Percentiles rank a stretch among this genome's conserved stretches.
These are phyloP conservation scores for Mythimna loreyi DNA, from an alignment of 2,888 invertebrate species.

Conservation along the genomic window DNA sequence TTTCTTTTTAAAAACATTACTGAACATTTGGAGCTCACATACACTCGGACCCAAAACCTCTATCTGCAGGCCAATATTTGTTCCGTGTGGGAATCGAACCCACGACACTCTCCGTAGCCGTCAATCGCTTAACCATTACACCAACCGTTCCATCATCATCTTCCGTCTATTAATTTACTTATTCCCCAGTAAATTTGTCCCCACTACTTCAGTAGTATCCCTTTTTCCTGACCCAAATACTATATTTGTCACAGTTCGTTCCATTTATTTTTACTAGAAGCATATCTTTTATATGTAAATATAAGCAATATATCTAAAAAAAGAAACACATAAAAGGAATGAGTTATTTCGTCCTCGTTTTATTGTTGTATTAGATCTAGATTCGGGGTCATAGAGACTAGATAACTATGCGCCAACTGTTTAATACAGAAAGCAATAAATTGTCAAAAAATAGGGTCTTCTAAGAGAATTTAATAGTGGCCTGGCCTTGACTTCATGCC, in stretches of 20 bases:
- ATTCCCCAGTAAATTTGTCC: background rate
- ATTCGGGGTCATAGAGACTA: conserved; percentile 21
- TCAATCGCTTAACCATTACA: background rate
- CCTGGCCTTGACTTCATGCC: conserved; percentile 6
- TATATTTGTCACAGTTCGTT: conserved; percentile 22
- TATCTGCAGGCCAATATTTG: no score
- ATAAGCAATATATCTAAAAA: conserved; percentile 34
- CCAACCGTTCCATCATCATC: no score
- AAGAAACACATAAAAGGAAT: conserved; percentile 39
- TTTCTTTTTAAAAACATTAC: no score
- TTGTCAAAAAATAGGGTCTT: background rate
- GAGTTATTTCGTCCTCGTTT: conserved; percentile 34
- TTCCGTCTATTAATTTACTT: conserved; percentile 20
- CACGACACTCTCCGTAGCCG: no score
- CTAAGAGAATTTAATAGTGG: conserved; percentile 2
- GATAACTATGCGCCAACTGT: conserved; percentile 16
- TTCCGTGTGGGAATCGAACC: no score
- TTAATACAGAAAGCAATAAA: conserved; percentile 9
- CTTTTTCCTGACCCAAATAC: conserved; percentile 39
- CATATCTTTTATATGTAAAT: conserved; percentile 54
- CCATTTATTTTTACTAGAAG: conserved; percentile 27
- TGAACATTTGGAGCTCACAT: no score
- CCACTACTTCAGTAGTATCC: conserved; percentile 9
- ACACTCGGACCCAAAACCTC: no score
- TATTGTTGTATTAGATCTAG: conserved; percentile 28